Conservation (phyloP, 1,140 invertebrate genomes). For the Drosophila asahinai region DNA sequence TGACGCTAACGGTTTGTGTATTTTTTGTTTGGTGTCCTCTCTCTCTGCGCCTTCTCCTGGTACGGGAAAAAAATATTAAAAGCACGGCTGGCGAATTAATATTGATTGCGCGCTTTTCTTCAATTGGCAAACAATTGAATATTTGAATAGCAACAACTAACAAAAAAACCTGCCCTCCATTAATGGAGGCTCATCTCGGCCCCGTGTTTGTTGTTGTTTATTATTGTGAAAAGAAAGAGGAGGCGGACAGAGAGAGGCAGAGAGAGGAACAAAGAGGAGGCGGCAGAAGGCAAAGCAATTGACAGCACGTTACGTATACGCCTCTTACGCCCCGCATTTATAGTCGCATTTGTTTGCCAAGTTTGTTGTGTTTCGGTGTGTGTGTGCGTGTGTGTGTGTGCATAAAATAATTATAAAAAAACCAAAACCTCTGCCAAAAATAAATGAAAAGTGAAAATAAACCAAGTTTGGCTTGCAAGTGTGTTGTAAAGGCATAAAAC, state of each 20-base stretch:
- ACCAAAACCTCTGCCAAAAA: slow-evolving; percentile 5
- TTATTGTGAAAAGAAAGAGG: slow-evolving; percentile 31
- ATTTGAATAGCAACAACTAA: slow-evolving; percentile 58
- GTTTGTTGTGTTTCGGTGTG: slow-evolving; percentile 33
- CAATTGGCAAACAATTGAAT: slow-evolving; percentile 78
- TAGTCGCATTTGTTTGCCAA: slow-evolving; percentile 63
- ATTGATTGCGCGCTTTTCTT: slow-evolving; percentile 71
- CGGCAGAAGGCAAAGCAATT: slow-evolving; percentile 45
- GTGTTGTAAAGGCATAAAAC: neutral
- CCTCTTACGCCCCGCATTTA: slow-evolving; percentile 53
- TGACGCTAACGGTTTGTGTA: slow-evolving; percentile 44
- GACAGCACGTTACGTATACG: slow-evolving; percentile 71
- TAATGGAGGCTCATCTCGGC: slow-evolving; percentile 20
- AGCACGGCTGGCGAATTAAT: slow-evolving; percentile 60
- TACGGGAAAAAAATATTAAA: slow-evolving; percentile 19
- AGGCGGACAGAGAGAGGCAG: neutral
- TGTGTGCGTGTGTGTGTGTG: slow-evolving; percentile 17
- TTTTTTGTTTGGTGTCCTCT: slow-evolving; percentile 20
- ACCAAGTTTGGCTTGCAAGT: neutral
- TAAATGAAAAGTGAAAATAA: slow-evolving; percentile 14
- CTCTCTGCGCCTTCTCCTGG: neutral
- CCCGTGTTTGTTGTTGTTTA: slow-evolving; percentile 25
- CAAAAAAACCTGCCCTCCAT: slow-evolving; percentile 27
- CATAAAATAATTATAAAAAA: slow-evolving; percentile 45
- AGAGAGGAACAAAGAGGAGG: slow-evolving; percentile 11